Evolutionary conservation across 2,888 invertebrate genomes (phyloP).

Genomic region (Patella ulyssiponensis): DNA sequence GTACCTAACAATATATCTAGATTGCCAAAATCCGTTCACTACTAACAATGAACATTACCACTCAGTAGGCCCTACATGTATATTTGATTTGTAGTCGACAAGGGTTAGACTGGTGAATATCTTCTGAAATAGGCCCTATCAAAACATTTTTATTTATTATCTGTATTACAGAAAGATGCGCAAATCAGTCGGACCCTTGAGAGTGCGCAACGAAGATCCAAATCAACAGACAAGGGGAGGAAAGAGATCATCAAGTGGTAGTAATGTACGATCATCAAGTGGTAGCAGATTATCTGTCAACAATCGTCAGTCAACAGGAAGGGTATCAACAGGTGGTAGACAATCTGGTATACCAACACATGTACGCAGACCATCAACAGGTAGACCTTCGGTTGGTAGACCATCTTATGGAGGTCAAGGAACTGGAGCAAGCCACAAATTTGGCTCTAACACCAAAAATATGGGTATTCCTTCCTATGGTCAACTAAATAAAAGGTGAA

Average conservation of each 20-base stretch:
- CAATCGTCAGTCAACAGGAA: too few relatives aligned
- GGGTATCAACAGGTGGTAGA: not conserved
- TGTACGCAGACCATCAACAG: conserved; percentile 32
- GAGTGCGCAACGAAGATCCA: not conserved
- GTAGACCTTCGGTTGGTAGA: conserved; percentile 29
- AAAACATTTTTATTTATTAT: too few relatives aligned
- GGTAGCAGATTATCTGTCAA: too few relatives aligned
- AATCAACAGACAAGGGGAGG: not conserved
- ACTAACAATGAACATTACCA: too few relatives aligned
- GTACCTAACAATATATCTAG: too few relatives aligned
- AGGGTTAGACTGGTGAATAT: too few relatives aligned
- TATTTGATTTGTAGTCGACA: too few relatives aligned
- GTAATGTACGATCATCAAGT: too few relatives aligned
- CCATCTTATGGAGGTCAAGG: conserved; percentile 5
- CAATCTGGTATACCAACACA: conserved; percentile 27
- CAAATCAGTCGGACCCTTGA: not conserved
- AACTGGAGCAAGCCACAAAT: not conserved
- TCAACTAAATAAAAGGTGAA: not conserved
- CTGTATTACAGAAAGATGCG: too few relatives aligned
- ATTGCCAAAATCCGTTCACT: too few relatives aligned
- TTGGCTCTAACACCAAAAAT: not conserved
- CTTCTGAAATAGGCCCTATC: too few relatives aligned
- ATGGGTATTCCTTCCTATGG: not conserved
- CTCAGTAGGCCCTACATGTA: too few relatives aligned
- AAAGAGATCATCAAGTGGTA: conserved; percentile 3